Percentiles rank a stretch among this genome's conserved stretches.
Conservation (phyloP, 1,140 invertebrate genomes). For the Bombus consobrinus region DNA sequence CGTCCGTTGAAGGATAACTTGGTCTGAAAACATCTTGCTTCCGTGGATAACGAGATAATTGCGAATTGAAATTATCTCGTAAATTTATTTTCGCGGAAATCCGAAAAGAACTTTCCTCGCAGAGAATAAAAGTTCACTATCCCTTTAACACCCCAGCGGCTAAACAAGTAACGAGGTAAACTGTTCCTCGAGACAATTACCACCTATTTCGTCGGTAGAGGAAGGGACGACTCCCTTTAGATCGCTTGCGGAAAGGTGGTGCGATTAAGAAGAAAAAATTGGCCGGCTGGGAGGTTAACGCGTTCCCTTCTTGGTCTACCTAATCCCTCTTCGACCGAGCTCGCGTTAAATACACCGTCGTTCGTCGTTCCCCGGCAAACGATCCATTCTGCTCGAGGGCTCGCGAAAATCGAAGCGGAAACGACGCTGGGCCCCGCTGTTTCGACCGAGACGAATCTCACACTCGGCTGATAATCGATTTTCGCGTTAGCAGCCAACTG, state of each 20-base stretch:
- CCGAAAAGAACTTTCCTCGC: neutral
- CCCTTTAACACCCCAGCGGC: neutral
- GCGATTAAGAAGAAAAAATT: constrained; percentile 52
- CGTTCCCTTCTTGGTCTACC: constrained; percentile 15
- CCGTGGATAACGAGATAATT: too few relatives aligned
- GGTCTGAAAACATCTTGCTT: neutral
- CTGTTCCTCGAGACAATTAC: neutral
- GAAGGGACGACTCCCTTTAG: neutral
- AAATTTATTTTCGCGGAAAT: neutral
- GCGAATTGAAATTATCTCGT: too few relatives aligned
- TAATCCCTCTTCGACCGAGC: constrained; percentile 28
- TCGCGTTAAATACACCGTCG: constrained; percentile 49
- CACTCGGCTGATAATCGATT: constrained; percentile 65
- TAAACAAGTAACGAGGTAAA: too few relatives aligned
- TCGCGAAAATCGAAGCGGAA: constrained; percentile 2
- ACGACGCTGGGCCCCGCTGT: constrained; percentile 18
- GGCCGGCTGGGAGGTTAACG: constrained; percentile 20
- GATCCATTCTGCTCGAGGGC: constrained; percentile 19
- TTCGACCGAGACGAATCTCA: constrained; percentile 52
- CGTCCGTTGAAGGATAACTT: neutral
- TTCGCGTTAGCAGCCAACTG: constrained; percentile 32
- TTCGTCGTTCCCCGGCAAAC: constrained; percentile 13
- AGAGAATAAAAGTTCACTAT: neutral
- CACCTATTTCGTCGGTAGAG: neutral
- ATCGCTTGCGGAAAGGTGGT: neutral